These are phyloP conservation scores for Choristoneura rosaceana DNA, from an alignment of 2,888 invertebrate species.

Conservation along the genomic window DNA sequence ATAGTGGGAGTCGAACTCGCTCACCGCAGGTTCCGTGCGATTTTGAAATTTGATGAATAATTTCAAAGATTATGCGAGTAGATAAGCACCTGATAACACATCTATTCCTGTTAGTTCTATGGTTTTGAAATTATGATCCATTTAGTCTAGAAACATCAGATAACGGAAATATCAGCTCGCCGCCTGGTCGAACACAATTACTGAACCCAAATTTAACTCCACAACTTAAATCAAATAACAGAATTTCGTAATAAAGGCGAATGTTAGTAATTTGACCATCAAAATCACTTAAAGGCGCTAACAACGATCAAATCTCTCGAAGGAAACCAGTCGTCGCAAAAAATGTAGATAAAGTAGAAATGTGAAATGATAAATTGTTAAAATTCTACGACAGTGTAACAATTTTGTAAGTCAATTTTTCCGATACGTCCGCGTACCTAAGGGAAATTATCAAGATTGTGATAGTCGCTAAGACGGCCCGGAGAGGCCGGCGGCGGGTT, in stretches of 20 bases:
- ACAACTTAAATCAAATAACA: conserved; percentile 8
- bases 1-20: too few relatives aligned
- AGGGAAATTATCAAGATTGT: conserved; percentile 70
- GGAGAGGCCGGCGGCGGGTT: conserved; percentile 15
- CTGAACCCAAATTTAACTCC: neutral
- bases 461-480: conserved; percentile 50
- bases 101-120: too few relatives aligned
- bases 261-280: neutral
- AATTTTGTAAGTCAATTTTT: conserved; percentile 67
- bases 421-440: conserved; percentile 61
- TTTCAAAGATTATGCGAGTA: too few relatives aligned
- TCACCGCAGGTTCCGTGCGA: too few relatives aligned
- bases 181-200: neutral
- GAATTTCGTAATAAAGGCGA: neutral
- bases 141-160: neutral
- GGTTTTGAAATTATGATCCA: neutral
- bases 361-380: conserved; percentile 65
- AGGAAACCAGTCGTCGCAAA: conserved; percentile 43
- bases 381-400: conserved; percentile 61
- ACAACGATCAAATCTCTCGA: conserved; percentile 34
- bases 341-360: conserved; percentile 41
- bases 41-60: too few relatives aligned
- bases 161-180: neutral
- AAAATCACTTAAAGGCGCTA: conserved; percentile 5
- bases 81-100: too few relatives aligned